These are phyloP conservation scores for Drosophila nr. perissopoda DNA, from an alignment of 2,888 invertebrate genomes.

Conservation along the genomic window DNA sequence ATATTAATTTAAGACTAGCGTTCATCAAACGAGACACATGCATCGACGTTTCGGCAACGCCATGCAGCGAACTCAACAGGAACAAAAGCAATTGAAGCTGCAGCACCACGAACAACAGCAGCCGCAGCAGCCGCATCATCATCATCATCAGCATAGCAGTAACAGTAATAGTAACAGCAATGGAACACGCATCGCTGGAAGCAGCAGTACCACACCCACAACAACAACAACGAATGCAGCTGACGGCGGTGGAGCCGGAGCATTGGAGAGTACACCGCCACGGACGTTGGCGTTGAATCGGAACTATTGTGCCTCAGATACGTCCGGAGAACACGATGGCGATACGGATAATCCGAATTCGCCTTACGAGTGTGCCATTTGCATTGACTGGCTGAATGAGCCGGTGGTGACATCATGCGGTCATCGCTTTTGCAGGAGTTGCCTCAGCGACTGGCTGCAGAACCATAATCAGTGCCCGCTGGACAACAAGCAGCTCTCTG, in stretches of 20 bases:
- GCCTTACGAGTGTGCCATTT: constrained; percentile 95
- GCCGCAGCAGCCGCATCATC: constrained; percentile 39
- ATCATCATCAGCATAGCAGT: constrained; percentile 33
- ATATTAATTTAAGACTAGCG: background rate
- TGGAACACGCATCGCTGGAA: constrained; percentile 46
- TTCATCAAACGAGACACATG: background rate
- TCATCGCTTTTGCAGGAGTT: constrained; percentile 94
- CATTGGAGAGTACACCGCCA: constrained; percentile 50
- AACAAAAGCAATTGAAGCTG: constrained; percentile 47
- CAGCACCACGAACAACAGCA: constrained; percentile 33
- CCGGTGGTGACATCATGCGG: constrained; percentile 95
- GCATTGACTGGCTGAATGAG: constrained; percentile 93
- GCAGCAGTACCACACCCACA: constrained; percentile 51
- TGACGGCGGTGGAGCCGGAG: constrained; percentile 16
- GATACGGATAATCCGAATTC: constrained; percentile 86
- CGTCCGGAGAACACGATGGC: constrained; percentile 71
- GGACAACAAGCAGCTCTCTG: constrained; percentile 91
- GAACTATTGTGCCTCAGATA: constrained; percentile 67
- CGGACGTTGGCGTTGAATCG: constrained; percentile 63
- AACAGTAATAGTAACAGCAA: constrained; percentile 48
- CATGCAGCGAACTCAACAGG: constrained; percentile 50
- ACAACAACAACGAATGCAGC: constrained; percentile 9
- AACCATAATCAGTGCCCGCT: constrained; percentile 89
- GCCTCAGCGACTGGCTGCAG: constrained; percentile 93
- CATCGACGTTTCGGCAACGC: constrained; percentile 16